Conservation (phyloP, 2,113 vertebrate species). For the Pseudopipra pipra region DNA sequence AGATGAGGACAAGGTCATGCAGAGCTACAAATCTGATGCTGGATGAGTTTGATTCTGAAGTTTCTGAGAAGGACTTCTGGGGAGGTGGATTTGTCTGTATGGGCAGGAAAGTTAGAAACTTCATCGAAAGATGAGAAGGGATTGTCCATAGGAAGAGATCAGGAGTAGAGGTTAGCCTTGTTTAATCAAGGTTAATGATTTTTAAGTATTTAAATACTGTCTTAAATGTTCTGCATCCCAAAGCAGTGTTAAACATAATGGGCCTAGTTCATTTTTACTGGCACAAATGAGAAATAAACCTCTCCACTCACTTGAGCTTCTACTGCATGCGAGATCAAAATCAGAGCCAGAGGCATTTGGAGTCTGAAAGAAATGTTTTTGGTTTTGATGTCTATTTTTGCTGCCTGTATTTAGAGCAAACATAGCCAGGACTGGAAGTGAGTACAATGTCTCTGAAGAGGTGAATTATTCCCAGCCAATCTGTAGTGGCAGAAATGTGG, state of each 20-base stretch:
- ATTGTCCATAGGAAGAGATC: background rate
- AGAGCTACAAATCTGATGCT: background rate
- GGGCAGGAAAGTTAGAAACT: background rate
- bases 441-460: constrained; percentile 50
- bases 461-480: constrained; percentile 55
- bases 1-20: background rate
- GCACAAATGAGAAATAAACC: constrained; percentile 34
- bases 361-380: constrained; percentile 63
- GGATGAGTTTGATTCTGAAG: background rate
- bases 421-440: constrained; percentile 37
- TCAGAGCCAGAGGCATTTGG: constrained; percentile 55
- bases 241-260: background rate
- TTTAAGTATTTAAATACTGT: background rate
- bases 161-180: background rate
- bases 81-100: background rate
- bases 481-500: constrained; percentile 46
- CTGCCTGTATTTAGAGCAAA: constrained; percentile 59
- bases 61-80: background rate
- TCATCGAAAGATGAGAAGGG: background rate
- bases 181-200: background rate
- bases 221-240: background rate
- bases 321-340: constrained; percentile 36
- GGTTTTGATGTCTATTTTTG: constrained; percentile 65
- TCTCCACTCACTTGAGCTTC: constrained; percentile 4
- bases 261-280: background rate